These are phyloP conservation scores for Corythornis cristatus DNA, from an alignment of 2,113 vertebrate species.

Conservation along the genomic window DNA sequence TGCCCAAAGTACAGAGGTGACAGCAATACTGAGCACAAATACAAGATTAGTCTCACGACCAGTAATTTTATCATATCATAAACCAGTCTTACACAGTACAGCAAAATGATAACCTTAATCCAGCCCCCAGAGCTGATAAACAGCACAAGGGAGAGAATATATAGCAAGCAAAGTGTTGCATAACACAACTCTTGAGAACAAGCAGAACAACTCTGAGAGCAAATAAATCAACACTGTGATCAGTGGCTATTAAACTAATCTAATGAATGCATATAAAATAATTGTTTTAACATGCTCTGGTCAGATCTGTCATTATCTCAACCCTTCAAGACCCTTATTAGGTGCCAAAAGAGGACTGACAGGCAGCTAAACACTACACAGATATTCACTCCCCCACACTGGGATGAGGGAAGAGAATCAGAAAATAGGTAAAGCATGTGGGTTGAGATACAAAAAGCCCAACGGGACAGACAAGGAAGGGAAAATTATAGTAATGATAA, in stretches of 20 bases:
- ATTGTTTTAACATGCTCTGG: neutral
- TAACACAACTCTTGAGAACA: neutral
- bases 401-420: neutral
- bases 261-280: neutral
- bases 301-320: neutral
- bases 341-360: neutral
- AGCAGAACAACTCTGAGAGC: neutral
- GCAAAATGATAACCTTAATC: neutral
- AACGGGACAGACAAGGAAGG: neutral
- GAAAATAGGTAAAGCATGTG: neutral
- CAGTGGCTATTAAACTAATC: neutral
- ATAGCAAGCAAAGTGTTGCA: neutral
- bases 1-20: neutral
- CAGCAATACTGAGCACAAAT: neutral
- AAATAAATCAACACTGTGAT: neutral
- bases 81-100: neutral
- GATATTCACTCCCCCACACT: neutral
- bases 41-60: neutral
- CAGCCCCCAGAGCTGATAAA: neutral
- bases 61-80: neutral
- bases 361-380: neutral
- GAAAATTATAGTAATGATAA: neutral
- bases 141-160: neutral
- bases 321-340: neutral
- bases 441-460: neutral